A percentile compares a stretch with the other conserved stretches of the same genome.
Conservation (phyloP, 2,113 vertebrate genomes). For the Sisor rabdophorus region DNA sequence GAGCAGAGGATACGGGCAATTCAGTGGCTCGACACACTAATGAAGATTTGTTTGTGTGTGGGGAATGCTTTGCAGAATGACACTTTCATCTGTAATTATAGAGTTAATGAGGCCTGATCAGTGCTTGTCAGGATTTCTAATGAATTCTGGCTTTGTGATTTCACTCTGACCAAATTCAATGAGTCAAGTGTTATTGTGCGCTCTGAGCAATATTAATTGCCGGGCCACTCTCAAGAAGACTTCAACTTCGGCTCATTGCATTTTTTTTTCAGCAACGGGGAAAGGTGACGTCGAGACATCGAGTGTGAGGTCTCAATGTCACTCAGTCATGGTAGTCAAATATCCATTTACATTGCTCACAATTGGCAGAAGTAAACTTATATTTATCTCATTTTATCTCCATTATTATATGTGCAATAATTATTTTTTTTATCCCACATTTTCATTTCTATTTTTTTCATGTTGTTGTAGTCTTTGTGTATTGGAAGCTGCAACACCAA, state of each 20-base stretch:
- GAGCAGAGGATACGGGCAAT: slow-evolving; percentile 46
- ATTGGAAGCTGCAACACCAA: too few relatives aligned
- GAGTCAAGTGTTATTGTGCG: slow-evolving; percentile 32
- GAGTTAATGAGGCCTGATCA: slow-evolving; percentile 60
- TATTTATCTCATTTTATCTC: too few relatives aligned
- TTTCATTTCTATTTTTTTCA: too few relatives aligned
- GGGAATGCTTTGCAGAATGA: slow-evolving; percentile 56
- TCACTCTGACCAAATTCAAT: slow-evolving; percentile 36
- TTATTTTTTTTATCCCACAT: too few relatives aligned
- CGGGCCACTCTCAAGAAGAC: background rate
- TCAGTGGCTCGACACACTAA: slow-evolving; percentile 37
- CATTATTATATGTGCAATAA: too few relatives aligned
- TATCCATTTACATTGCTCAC: too few relatives aligned
- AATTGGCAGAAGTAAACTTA: too few relatives aligned
- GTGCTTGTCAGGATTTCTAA: slow-evolving; percentile 59
- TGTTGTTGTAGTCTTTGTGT: too few relatives aligned
- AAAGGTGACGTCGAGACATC: background rate
- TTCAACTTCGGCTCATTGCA: background rate
- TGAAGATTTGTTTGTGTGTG: slow-evolving; percentile 51
- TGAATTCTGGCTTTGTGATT: slow-evolving; percentile 50
- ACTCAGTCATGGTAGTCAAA: too few relatives aligned
- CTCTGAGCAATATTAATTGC: slow-evolving; percentile 8
- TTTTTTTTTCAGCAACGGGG: background rate
- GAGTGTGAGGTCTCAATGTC: background rate
- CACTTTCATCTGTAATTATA: slow-evolving; percentile 62